Percentiles rank a stretch among this genome's conserved stretches.
These are phyloP conservation scores for Eupithecia subfuscata DNA, from an alignment of 2,888 invertebrate genomes.

Conservation along the genomic window DNA sequence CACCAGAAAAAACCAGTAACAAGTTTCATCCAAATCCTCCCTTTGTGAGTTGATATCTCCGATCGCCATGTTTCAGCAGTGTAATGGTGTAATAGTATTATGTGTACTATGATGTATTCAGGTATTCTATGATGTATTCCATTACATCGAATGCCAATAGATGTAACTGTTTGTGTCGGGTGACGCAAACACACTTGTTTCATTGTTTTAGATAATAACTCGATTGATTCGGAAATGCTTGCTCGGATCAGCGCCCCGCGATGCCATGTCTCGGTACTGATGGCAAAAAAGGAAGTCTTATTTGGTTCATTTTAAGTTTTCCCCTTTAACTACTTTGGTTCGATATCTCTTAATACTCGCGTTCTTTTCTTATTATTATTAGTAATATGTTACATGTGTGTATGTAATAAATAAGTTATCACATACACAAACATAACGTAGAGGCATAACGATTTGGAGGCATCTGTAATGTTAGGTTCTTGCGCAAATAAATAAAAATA, in stretches of 20 bases:
- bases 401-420: too few species aligned
- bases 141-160: constrained; percentile 30
- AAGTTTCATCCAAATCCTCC: background rate
- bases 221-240: constrained; percentile 39
- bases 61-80: constrained; percentile 22
- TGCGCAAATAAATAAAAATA: too few species aligned
- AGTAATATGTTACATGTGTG: too few species aligned
- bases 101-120: background rate
- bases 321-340: background rate
- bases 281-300: constrained; percentile 24
- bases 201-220: constrained; percentile 44
- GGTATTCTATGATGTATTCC: background rate
- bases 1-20: background rate
- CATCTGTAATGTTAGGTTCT: too few species aligned
- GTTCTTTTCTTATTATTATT: background rate
- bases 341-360: background rate
- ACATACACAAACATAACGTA: too few species aligned
- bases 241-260: constrained; percentile 37
- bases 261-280: constrained; percentile 25
- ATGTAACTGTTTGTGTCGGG: constrained; percentile 35
- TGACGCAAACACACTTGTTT: constrained; percentile 49
- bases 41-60: constrained; percentile 14
- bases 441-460: too few species aligned
- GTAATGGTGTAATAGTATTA: background rate
- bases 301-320: background rate